Evolutionary conservation across 2,888 invertebrate species (phyloP).

Genomic region (Apoda limacodes): DNA sequence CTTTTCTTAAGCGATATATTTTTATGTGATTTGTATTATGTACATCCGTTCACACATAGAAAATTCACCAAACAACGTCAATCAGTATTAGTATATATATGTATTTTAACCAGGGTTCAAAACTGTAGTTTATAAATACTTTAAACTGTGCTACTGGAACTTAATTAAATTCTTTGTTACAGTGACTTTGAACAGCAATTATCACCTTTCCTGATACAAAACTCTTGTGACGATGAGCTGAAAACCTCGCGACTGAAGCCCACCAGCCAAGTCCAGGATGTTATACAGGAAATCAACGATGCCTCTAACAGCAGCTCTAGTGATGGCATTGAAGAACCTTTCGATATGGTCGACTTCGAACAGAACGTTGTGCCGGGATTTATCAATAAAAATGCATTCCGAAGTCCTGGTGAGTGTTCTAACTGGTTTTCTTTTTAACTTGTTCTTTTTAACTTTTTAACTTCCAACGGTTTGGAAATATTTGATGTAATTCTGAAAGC

Average conservation of each 20-base stretch:
- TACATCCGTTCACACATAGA: too few species aligned
- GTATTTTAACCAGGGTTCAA: too few species aligned
- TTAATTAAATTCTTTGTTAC: constrained; percentile 20
- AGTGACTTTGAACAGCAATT: constrained; percentile 70
- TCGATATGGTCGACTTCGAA: constrained; percentile 54
- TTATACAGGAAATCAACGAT: constrained; percentile 43
- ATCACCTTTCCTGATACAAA: constrained; percentile 66
- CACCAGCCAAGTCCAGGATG: constrained; percentile 39
- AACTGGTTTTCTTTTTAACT: too few species aligned
- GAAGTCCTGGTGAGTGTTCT: constrained; percentile 37
- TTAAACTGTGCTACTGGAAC: background rate
- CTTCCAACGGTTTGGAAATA: too few species aligned
- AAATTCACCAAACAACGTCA: too few species aligned
- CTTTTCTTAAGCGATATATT: too few species aligned
- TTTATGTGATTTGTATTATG: too few species aligned
- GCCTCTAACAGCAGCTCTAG: constrained; percentile 34
- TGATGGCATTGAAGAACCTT: constrained; percentile 35
- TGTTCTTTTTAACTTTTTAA: too few species aligned
- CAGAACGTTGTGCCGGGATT: constrained; percentile 59
- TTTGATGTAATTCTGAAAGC: too few species aligned
- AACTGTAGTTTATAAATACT: background rate
- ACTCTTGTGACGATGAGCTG: constrained; percentile 49
- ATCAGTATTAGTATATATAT: too few species aligned
- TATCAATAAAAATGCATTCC: constrained; percentile 57
- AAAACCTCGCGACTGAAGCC: constrained; percentile 31